Percentiles rank a stretch among this genome's conserved stretches.
Evolutionary conservation across 2,113 vertebrate species (phyloP).

Genomic region (Pangasianodon hypophthalmus): DNA sequence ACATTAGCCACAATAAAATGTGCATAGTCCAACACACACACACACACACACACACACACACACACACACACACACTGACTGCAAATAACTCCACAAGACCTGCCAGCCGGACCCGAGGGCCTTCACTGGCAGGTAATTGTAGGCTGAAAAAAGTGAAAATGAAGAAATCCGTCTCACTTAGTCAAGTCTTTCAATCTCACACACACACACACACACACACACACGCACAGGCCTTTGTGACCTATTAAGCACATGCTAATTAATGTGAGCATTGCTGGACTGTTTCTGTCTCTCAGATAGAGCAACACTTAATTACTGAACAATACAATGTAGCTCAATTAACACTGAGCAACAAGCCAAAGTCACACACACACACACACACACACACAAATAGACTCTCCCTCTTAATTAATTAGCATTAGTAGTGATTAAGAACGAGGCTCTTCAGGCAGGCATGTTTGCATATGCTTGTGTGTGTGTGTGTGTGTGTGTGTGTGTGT

Average conservation of each 20-base stretch:
- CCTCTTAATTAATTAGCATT: slow-evolving; percentile 98
- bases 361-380: slow-evolving; percentile 21
- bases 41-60: slow-evolving; percentile 4
- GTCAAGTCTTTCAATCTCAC: slow-evolving; percentile 20
- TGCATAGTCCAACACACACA: neutral
- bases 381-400: slow-evolving; percentile 59
- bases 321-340: slow-evolving; percentile 84
- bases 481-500: slow-evolving; percentile 27
- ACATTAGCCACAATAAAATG: neutral
- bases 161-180: slow-evolving; percentile 29
- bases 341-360: slow-evolving; percentile 86
- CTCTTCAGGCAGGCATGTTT: slow-evolving; percentile 67
- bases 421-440: slow-evolving; percentile 98
- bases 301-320: slow-evolving; percentile 78
- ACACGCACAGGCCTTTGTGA: slow-evolving; percentile 38
- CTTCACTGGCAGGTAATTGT: slow-evolving; percentile 2
- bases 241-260: slow-evolving; percentile 68
- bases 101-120: neutral
- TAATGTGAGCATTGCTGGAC: slow-evolving; percentile 68
- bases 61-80: slow-evolving; percentile 13
- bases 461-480: slow-evolving; percentile 11
- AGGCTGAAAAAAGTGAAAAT: neutral
- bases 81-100: neutral
- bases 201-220: slow-evolving; percentile 32
- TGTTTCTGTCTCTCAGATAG: slow-evolving; percentile 66